These are phyloP conservation scores for Cariama cristata DNA, from an alignment of 2,113 vertebrate species.

Conservation along the genomic window DNA sequence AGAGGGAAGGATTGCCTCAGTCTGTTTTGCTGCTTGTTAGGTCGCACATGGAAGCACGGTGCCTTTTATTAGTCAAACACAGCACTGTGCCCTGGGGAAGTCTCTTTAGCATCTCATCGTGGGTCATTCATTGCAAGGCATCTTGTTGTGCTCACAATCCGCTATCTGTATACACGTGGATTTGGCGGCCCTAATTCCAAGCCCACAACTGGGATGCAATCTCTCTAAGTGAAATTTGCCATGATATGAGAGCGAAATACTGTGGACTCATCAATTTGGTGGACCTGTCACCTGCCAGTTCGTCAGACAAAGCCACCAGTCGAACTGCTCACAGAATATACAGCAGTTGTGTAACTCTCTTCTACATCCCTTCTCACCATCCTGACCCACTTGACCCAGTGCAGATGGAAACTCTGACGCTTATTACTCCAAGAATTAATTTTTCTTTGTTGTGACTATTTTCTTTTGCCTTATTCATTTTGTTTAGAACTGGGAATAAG, in stretches of 20 bases:
- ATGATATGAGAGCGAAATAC: neutral
- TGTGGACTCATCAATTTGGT: neutral
- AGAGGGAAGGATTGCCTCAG: neutral
- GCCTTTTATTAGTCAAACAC: neutral
- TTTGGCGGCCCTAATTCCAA: neutral
- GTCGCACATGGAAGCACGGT: rapidly evolving
- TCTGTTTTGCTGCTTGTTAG: neutral
- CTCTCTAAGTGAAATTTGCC: neutral
- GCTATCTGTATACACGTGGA: neutral
- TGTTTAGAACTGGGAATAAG: conserved; percentile 1
- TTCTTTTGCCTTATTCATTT: conserved; percentile 16
- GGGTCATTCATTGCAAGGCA: neutral
- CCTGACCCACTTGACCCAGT: neutral
- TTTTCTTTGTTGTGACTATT: neutral
- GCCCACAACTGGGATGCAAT: neutral
- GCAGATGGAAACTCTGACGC: neutral
- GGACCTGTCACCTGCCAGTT: neutral
- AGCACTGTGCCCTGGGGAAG: rapidly evolving
- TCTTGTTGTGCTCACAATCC: neutral
- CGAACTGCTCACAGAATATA: neutral
- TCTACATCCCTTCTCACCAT: neutral
- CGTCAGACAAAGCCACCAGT: neutral
- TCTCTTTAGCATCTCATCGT: neutral
- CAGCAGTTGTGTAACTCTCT: neutral
- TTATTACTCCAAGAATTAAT: neutral